These are phyloP conservation scores for Nothocercus julius DNA, from an alignment of 2,113 vertebrate genomes.

Conservation along the genomic window DNA sequence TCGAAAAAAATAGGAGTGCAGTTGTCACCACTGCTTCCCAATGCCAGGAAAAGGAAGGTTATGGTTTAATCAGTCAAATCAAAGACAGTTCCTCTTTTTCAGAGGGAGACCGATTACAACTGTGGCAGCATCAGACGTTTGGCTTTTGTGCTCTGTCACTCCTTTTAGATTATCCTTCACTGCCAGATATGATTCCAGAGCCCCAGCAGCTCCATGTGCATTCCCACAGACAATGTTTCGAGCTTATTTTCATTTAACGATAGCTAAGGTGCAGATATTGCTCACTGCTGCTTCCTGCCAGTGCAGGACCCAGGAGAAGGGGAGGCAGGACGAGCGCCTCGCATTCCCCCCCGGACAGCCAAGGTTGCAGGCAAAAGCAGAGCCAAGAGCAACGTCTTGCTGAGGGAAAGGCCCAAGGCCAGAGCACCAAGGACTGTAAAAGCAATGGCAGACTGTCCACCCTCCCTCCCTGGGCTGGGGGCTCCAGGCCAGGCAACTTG, in stretches of 20 bases:
- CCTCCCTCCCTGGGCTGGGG: background rate
- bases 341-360: fast-evolving
- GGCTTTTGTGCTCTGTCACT: background rate
- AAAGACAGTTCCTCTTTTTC: background rate
- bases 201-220: background rate
- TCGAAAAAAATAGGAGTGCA: background rate
- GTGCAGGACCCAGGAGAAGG: background rate
- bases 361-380: background rate
- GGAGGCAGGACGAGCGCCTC: background rate
- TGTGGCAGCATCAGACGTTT: background rate
- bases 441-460: background rate
- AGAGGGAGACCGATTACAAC: background rate
- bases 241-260: background rate
- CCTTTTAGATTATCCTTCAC: background rate
- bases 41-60: background rate
- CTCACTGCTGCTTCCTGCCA: background rate
- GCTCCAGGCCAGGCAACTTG: background rate
- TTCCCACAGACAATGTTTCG: background rate
- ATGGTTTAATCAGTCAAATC: background rate
- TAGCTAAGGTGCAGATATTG: background rate
- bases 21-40: background rate
- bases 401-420: background rate
- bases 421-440: background rate
- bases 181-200: background rate
- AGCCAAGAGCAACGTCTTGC: background rate